These are phyloP conservation scores for Brachystomella parvula DNA, from an alignment of 1,140 invertebrate species.

Conservation along the genomic window DNA sequence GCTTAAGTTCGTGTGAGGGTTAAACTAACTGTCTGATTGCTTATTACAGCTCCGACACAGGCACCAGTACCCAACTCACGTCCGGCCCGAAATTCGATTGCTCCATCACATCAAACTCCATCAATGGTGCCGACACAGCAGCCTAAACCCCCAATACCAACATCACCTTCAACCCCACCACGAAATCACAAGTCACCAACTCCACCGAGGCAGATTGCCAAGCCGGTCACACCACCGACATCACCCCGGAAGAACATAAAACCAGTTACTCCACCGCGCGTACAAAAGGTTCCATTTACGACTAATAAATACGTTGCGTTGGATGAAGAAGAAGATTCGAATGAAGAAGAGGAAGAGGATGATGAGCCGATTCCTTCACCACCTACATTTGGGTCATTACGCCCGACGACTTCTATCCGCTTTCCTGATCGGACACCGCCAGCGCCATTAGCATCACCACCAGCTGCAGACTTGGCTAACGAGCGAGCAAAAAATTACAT, in stretches of 20 bases:
- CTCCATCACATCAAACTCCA: neutral
- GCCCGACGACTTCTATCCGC: neutral
- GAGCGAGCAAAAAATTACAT: neutral
- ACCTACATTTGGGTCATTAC: neutral
- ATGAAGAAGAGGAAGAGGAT: slow-evolving; percentile 13
- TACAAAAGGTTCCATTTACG: neutral
- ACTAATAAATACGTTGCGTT: neutral
- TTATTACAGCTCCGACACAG: neutral
- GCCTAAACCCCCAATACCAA: neutral
- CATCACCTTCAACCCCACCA: neutral
- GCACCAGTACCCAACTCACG: neutral
- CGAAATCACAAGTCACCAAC: neutral
- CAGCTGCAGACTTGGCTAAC: neutral
- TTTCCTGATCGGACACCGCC: neutral
- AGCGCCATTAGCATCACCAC: neutral
- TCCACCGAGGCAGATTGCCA: slow-evolving; percentile 1
- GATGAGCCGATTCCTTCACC: neutral
- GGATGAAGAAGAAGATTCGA: slow-evolving; percentile 2
- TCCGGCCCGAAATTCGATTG: neutral
- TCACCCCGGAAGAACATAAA: neutral
- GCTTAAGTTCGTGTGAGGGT: neutral
- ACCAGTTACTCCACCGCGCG: neutral
- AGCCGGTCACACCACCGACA: neutral
- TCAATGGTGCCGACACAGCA: neutral
- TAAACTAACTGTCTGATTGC: neutral